These are phyloP conservation scores for Dipodomys stephensi DNA, from an alignment of 2,113 vertebrate genomes.

Conservation along the genomic window DNA sequence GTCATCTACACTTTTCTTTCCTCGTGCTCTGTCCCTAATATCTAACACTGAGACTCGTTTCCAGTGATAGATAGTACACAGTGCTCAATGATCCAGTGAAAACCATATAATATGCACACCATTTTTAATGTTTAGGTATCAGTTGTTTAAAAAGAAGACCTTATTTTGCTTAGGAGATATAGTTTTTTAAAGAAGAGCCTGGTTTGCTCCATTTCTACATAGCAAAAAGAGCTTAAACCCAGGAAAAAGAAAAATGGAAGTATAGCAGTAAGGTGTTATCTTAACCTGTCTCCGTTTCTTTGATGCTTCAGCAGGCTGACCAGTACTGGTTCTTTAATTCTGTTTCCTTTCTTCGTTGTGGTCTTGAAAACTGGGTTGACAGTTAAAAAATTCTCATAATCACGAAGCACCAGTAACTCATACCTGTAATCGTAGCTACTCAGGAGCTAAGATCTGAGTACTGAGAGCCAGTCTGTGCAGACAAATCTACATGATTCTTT, in stretches of 20 bases:
- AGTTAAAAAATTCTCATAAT: neutral
- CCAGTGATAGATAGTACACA: neutral
- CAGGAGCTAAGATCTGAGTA: no score
- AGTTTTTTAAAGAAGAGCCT: neutral
- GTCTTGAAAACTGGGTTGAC: neutral
- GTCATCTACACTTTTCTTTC: no score
- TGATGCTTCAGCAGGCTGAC: neutral
- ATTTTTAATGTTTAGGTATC: neutral
- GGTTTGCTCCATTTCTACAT: neutral
- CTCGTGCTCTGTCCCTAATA: neutral
- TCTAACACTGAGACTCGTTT: neutral
- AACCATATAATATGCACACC: neutral
- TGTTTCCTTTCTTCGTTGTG: neutral
- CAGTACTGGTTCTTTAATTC: neutral
- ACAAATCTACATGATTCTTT: no score
- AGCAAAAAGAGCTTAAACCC: neutral
- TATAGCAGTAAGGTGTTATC: no score
- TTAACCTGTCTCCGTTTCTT: neutral
- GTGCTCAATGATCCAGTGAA: neutral
- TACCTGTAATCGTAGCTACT: no score
- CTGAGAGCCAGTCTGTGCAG: no score
- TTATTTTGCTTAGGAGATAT: neutral
- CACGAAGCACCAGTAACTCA: no score
- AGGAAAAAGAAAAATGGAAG: neutral
- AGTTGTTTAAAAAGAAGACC: no score